Evolutionary conservation across 2,797 vertebrate species (phyloP).

Genomic region (Pipistrellus pipistrellus): DNA sequence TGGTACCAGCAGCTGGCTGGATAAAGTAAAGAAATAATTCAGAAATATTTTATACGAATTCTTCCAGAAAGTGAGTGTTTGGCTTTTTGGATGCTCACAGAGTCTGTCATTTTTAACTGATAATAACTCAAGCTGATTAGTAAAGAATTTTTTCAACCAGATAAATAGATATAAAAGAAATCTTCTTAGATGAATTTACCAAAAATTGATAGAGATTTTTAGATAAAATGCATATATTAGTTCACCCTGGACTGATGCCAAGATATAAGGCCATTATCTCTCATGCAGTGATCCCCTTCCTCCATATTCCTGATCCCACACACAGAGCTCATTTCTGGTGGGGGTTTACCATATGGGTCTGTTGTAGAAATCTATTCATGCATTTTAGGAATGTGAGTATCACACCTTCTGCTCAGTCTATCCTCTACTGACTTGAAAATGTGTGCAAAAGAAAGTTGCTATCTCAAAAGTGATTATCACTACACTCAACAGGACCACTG

Average conservation of each 20-base stretch:
- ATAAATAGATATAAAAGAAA: neutral
- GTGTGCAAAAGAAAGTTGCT: neutral
- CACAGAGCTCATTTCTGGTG: neutral
- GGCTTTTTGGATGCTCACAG: neutral
- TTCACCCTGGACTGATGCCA: neutral
- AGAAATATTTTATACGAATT: neutral
- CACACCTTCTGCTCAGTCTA: neutral
- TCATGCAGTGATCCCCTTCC: neutral
- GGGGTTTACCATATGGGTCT: neutral
- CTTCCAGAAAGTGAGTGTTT: neutral
- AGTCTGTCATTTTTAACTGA: neutral
- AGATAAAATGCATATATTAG: neutral
- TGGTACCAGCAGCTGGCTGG: neutral
- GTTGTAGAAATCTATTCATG: neutral
- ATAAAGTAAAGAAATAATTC: slow-evolving; percentile 3
- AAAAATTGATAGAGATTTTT: neutral
- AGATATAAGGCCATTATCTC: neutral
- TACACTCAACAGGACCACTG: neutral
- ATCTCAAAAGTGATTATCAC: neutral
- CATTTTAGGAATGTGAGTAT: neutral
- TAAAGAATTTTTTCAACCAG: neutral
- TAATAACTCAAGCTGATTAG: neutral
- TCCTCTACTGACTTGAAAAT: neutral
- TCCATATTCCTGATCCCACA: neutral
- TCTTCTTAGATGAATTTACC: neutral